Conservation (phyloP, 2,113 vertebrate species). For the Perca schrenkii region DNA sequence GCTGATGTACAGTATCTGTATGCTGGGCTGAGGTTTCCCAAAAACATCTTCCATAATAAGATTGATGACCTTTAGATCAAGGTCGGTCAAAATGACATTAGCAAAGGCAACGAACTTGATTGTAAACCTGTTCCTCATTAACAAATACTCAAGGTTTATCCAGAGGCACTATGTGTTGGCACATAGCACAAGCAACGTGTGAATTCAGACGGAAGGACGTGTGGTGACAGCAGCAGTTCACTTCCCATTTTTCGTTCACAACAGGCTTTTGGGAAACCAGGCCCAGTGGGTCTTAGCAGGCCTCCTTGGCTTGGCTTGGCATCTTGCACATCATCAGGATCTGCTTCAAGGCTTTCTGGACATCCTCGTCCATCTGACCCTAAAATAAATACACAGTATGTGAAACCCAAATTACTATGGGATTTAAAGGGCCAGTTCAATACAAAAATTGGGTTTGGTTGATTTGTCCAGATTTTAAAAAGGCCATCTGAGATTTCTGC, state of each 20-base stretch:
- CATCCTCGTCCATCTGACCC: slow-evolving; percentile 99
- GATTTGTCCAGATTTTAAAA: not conserved
- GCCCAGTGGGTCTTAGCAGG: slow-evolving; percentile 57
- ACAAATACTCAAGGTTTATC: slow-evolving; percentile 47
- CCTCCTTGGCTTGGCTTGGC: slow-evolving; percentile 91
- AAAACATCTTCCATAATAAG: slow-evolving; percentile 7
- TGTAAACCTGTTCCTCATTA: slow-evolving; percentile 62
- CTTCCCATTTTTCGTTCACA: slow-evolving; percentile 8
- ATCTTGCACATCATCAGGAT: slow-evolving; percentile 98
- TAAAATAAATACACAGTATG: slow-evolving; percentile 59
- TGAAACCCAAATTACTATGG: not conserved
- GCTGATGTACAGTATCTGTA: slow-evolving; percentile 30
- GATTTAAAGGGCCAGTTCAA: not conserved
- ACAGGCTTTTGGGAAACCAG: slow-evolving; percentile 23
- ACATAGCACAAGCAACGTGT: slow-evolving; percentile 3
- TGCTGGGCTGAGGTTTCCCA: slow-evolving; percentile 16
- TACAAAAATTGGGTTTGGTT: not conserved
- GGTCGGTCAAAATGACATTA: slow-evolving; percentile 2
- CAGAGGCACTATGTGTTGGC: slow-evolving; percentile 60
- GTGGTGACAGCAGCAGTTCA: slow-evolving; percentile 19
- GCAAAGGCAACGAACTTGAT: slow-evolving; percentile 25
- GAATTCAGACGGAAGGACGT: not conserved
- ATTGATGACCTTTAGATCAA: slow-evolving; percentile 6
- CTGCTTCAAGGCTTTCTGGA: slow-evolving; percentile 97
- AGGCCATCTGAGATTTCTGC: not conserved